These are phyloP conservation scores for Spilogale gracilis DNA, from an alignment of 2,113 vertebrate genomes.

Conservation along the genomic window DNA sequence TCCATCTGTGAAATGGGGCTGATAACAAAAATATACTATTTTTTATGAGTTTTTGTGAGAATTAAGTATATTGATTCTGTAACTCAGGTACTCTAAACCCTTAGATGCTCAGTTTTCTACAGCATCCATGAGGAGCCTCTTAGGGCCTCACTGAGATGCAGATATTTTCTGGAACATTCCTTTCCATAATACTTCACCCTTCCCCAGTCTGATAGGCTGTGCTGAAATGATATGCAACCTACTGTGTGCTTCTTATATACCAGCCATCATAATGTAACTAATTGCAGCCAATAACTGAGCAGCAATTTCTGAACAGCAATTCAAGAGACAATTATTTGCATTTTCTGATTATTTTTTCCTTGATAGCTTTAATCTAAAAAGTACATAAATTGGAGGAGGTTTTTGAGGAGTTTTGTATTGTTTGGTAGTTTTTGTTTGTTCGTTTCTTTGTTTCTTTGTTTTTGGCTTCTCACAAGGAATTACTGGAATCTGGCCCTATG, in stretches of 20 bases:
- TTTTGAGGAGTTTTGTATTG: slow-evolving; percentile 41
- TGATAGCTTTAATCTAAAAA: slow-evolving; percentile 5
- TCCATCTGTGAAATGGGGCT: not conserved
- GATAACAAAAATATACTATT: not conserved
- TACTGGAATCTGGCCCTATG: slow-evolving; percentile 24
- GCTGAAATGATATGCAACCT: not conserved
- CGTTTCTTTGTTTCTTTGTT: not conserved
- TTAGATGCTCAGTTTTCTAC: not conserved
- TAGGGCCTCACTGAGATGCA: fast-evolving
- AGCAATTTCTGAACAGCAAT: not conserved
- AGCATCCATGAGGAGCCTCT: not conserved
- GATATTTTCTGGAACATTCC: not conserved
- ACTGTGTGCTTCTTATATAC: not conserved
- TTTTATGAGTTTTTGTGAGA: not conserved
- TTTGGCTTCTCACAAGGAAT: slow-evolving; percentile 32
- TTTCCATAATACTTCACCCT: not conserved
- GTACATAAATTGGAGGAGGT: slow-evolving; percentile 17
- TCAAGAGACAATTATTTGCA: not conserved
- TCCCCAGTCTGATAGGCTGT: not conserved
- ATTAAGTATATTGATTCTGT: not conserved
- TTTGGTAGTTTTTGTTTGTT: not conserved
- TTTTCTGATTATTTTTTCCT: slow-evolving; percentile 53
- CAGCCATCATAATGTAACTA: not conserved
- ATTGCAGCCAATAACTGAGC: not conserved
- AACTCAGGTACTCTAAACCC: not conserved